phyloP scores from a whole-genome alignment of 2,113 vertebrate species.

The Pterocles orientalis region DNA sequence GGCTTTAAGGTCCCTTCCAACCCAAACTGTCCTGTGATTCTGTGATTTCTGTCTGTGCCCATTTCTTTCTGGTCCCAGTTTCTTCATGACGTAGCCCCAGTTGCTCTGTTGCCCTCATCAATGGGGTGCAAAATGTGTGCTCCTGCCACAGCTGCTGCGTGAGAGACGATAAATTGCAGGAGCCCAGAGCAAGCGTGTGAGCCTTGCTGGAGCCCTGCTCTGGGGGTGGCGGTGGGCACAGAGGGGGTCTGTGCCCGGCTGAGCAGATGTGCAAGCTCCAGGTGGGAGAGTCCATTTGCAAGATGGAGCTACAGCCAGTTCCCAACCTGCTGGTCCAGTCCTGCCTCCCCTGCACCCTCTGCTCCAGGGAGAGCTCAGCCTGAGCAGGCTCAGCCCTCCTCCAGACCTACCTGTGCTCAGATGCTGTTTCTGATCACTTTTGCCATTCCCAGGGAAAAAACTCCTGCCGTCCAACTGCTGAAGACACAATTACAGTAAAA shows the following conservation, averaged over 20 bases:
- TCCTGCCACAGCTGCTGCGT: neutral
- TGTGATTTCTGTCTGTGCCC: neutral
- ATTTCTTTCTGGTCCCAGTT: neutral
- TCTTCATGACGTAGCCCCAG: neutral
- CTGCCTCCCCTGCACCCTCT: too few relatives aligned
- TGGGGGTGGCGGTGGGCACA: neutral
- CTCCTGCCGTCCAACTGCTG: neutral
- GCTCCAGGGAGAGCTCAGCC: neutral
- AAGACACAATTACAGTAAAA: constrained; percentile 37
- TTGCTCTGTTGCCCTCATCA: neutral
- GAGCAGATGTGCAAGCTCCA: neutral
- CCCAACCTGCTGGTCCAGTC: neutral
- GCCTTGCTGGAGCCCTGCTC: neutral
- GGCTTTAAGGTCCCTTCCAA: too few relatives aligned
- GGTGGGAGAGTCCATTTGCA: neutral
- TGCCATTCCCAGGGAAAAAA: neutral
- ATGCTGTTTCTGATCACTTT: neutral
- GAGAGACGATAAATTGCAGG: neutral
- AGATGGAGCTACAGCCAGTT: neutral
- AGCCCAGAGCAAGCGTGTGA: neutral
- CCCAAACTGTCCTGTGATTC: too few relatives aligned
- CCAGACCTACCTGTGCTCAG: neutral
- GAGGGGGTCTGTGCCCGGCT: neutral
- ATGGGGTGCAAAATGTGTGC: neutral
- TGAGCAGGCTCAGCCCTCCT: neutral